A percentile compares a stretch with the other conserved stretches of the same genome.
phyloP scores from a whole-genome alignment of 2,888 invertebrate genomes.

The Melangyna quadrimaculata region DNA sequence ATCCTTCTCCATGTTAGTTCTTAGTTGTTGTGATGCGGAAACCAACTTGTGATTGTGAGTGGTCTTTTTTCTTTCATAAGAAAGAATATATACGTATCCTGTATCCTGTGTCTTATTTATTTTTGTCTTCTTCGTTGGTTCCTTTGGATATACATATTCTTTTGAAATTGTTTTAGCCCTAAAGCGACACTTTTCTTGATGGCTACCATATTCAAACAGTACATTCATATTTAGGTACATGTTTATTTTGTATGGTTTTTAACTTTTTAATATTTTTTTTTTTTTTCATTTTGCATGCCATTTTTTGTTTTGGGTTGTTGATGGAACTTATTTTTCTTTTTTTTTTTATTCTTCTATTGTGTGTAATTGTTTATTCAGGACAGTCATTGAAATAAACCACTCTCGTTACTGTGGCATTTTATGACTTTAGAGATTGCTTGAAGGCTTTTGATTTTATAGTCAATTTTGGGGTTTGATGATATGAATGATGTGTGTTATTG shows the following conservation, averaged over 20 bases:
- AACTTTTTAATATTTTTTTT: constrained; percentile 1
- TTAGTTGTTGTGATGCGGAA: too few relatives aligned
- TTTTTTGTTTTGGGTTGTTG: neutral
- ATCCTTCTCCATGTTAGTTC: neutral
- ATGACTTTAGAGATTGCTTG: neutral
- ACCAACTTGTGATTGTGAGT: neutral
- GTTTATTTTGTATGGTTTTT: neutral
- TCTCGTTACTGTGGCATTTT: neutral
- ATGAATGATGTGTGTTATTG: neutral
- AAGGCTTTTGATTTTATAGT: neutral
- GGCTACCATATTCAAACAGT: neutral
- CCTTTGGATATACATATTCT: neutral
- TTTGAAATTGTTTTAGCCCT: constrained; percentile 15
- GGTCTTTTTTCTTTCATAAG: neutral
- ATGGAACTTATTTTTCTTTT: neutral
- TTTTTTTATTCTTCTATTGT: neutral
- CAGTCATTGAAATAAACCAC: constrained; percentile 8
- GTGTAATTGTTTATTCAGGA: constrained; percentile 20
- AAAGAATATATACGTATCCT: neutral
- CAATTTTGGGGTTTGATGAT: neutral
- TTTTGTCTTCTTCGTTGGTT: neutral
- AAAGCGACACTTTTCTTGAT: neutral
- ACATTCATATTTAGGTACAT: neutral
- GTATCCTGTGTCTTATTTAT: constrained; percentile 19
- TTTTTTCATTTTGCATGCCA: neutral